Evolutionary conservation across 2,113 vertebrate genomes (phyloP), one percentile per base, ranked within the genome.

Genomic region (Paralichthys olivaceus): DNA sequence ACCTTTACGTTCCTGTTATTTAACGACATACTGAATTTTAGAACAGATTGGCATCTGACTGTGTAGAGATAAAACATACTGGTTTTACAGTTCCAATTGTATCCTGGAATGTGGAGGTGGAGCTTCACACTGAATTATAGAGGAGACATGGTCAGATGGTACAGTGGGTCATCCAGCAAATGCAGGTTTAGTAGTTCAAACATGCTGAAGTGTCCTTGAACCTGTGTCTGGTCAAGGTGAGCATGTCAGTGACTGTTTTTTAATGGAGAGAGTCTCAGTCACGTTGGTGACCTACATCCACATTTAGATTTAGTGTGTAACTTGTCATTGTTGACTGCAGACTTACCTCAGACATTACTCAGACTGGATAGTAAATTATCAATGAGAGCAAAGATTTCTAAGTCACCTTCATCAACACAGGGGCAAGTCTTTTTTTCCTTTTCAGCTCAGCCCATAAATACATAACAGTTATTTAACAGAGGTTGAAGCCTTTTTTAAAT

Each of bases 341-440:
- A 61, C 64, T 71, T 28, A 7, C 32, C 61, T 14, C n/a, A 47
- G 76, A 84, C 75, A 80, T 82, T 60, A 84, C 58, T 74, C 72
- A 79, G 69, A 70, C 53, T 62, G 25, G 23, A 66, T 53, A 32
- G 43, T 76, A 72, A 79, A 89, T 80, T 56, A 81, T 73, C 64
- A 59, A 37, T 53, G 56, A 68, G 37, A 43, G 28, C 53, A 79
- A 59, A 71, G 65, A 75, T 71, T 55, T 81, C 25, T 25, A 56
- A 70, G 81, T 80, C 79, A 82, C 76, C 81, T 84, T 75, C 69
- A 72, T 60, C 73, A 62, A 25, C 26, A 72, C 29, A 47, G 26
- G 19, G 19, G 29, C 7, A 55, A 7, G 15, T 6, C 12, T 40
- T 40, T 13, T 40, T 40, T 13, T 40, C 12, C 12, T 40, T 40